Percentiles rank a stretch among this genome's conserved stretches.
phyloP scores from a whole-genome alignment of 2,888 invertebrate species.

The Rhagophthalmus giganteus region DNA sequence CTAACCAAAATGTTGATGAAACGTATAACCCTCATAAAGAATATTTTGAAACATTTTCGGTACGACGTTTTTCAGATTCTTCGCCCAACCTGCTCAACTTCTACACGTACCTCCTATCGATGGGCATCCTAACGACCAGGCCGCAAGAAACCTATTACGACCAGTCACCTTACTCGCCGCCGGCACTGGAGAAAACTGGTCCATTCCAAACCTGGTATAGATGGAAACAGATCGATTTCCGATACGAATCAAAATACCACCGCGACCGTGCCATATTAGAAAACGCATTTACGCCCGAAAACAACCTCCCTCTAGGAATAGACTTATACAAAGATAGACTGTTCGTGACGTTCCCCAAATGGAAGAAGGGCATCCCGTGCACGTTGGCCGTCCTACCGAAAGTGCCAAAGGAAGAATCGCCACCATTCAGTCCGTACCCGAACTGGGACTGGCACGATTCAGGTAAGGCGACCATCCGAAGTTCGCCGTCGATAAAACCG shows the following conservation, averaged over 20 bases:
- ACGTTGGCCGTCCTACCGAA: constrained; percentile 70
- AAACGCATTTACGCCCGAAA: constrained; percentile 68
- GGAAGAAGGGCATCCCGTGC: constrained; percentile 75
- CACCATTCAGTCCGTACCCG: constrained; percentile 73
- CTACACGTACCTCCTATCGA: constrained; percentile 59
- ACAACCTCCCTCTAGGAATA: constrained; percentile 74
- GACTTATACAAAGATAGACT: constrained; percentile 70
- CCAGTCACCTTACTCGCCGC: background rate
- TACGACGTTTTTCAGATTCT: constrained; percentile 7
- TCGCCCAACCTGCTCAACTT: constrained; percentile 45
- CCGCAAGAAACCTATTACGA: background rate
- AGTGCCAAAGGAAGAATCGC: constrained; percentile 60
- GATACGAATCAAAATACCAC: constrained; percentile 64
- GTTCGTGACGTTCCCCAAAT: constrained; percentile 76
- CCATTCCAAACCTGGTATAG: constrained; percentile 67
- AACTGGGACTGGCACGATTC: constrained; percentile 69
- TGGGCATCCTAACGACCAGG: constrained; percentile 42
- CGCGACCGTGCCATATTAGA: constrained; percentile 63
- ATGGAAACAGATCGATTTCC: constrained; percentile 76
- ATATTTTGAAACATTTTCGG: background rate
- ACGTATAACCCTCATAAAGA: too few relatives aligned
- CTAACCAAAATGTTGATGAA: too few relatives aligned
- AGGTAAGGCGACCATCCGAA: too few relatives aligned
- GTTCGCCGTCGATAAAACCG: too few relatives aligned
- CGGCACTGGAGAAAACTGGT: constrained; percentile 57